phyloP scores from a whole-genome alignment of 2,113 vertebrate genomes.

The Boleophthalmus pectinirostris region DNA sequence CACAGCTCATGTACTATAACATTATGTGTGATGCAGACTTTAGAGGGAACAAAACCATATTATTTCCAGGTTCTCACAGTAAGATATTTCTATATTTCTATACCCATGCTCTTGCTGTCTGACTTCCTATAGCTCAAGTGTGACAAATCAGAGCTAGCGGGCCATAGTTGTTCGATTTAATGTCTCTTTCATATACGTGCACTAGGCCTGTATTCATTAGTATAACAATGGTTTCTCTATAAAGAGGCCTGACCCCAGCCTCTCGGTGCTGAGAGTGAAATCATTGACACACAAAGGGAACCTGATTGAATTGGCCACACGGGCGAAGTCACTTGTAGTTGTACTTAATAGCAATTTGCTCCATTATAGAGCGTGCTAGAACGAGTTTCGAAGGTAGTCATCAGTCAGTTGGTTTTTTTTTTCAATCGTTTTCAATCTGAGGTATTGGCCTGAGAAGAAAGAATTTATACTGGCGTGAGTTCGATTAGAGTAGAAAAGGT shows the following conservation, averaged over 20 bases:
- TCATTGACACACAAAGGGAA: constrained; percentile 11
- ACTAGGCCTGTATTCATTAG: constrained; percentile 34
- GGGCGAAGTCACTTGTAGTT: constrained; percentile 8
- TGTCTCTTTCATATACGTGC: not conserved
- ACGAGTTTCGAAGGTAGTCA: too few species aligned
- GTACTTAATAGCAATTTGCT: constrained; percentile 26
- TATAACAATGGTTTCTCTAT: constrained; percentile 27
- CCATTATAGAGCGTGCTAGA: not conserved
- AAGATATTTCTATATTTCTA: too few species aligned
- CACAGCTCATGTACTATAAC: too few species aligned
- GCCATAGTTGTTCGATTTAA: not conserved
- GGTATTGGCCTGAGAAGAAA: too few species aligned
- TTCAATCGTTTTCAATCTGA: too few species aligned
- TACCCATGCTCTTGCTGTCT: not conserved
- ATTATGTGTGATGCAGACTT: not conserved
- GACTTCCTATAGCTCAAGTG: not conserved
- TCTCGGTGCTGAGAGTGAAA: constrained; percentile 12
- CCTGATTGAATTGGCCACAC: constrained; percentile 25
- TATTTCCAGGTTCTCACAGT: too few species aligned
- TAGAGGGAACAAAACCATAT: not conserved
- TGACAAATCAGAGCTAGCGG: not conserved
- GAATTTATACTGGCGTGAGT: too few species aligned
- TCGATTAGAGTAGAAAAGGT: too few species aligned
- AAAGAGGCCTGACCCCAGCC: constrained; percentile 24
- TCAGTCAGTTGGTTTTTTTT: too few species aligned